Evolutionary conservation across 2,797 vertebrate genomes (phyloP), one percentile per base, ranked within the genome.

Genomic region (Adrianichthys oophorus): DNA sequence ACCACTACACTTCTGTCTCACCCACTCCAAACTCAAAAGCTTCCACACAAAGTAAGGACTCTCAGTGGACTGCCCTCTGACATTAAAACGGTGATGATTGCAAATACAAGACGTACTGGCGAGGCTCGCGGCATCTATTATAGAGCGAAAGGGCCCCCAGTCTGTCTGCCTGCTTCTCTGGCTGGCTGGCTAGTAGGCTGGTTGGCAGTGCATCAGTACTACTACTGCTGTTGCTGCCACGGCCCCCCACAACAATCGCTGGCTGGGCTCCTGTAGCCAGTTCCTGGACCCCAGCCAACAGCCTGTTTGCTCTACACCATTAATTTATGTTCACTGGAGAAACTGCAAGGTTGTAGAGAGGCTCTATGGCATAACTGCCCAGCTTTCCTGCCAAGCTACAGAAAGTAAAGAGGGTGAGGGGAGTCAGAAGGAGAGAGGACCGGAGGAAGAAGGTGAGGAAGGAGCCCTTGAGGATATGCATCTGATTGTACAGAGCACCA

Each of bases 251-350:
- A 94, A 94, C 92, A 95, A 93, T 94, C 72, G 80, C 88, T 93
- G 85, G 91, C 91, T 91, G 85, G 82, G 85, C 90, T 93, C 89
- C 91, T 91, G 87, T 88, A 90, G 77, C 78, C 72, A 59, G 68
- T 80, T 85, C 80, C 87, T 94, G 94, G 93, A 92, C 82, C 73
- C 24, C 59, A 4, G 93, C 94, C 94, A 95, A 87, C 86, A 90
- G 91, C 92, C 91, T 91, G 93, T 94, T 94, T 94, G 93, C 93
- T 94, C 92, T 94, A 93, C 92, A 94, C 92, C 92, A 93, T 92
- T 94, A 93, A 94, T 94, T 95, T 93, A 94, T 94, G 93, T 94
- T 95, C 92, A 93, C 90, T 94, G 91, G 92, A 93, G 93, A 93
- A 92, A 91, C 92, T 91, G 93, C 90, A 92, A 93, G 92, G 93